A percentile compares a stretch with the other conserved stretches of the same genome.
phyloP scores from a whole-genome alignment of 2,888 invertebrate genomes.

The Dysmachus trigonus region DNA sequence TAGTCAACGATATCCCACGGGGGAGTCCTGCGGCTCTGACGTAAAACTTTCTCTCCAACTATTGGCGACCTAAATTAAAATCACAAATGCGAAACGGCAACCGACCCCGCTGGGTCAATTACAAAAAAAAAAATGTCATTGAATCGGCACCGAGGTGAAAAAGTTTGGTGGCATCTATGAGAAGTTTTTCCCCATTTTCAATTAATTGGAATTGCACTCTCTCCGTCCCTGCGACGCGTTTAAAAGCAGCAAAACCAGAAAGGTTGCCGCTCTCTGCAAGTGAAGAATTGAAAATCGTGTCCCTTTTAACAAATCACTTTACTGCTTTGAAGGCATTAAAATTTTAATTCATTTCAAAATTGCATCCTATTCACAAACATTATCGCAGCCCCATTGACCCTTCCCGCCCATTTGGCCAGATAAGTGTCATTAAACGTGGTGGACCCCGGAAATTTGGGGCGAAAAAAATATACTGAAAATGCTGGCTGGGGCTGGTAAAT shows the following conservation, averaged over 20 bases:
- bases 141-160: background rate
- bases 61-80: background rate
- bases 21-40: background rate
- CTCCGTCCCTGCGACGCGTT: background rate
- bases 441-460: background rate
- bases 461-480: background rate
- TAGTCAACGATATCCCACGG: slow-evolving; percentile 14
- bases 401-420: background rate
- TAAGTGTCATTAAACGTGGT: slow-evolving; percentile 4
- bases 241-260: background rate
- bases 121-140: background rate
- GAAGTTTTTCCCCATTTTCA: background rate
- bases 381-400: background rate
- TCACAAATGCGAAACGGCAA: background rate
- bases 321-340: background rate
- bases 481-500: background rate
- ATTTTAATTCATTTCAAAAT: background rate
- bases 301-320: background rate
- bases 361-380: background rate
- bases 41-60: slow-evolving; percentile 3
- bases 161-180: background rate
- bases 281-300: background rate
- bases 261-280: background rate
- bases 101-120: background rate
- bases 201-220: background rate